Conservation (phyloP, 2,113 vertebrate species). For the Nycticebus coucang region DNA sequence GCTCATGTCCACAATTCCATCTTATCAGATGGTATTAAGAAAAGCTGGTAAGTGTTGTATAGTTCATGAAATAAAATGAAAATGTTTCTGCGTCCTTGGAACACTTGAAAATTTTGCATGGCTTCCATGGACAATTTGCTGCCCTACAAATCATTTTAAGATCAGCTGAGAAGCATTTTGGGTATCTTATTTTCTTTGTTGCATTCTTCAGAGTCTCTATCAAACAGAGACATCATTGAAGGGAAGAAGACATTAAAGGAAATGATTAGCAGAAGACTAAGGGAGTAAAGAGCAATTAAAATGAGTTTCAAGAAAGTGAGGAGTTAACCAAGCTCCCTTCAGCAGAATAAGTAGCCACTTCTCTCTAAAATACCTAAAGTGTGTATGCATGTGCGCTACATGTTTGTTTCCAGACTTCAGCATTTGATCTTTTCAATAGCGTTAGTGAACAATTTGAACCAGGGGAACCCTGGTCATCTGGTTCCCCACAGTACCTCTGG, state of each 20-base stretch:
- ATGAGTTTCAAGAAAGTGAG: constrained; percentile 39
- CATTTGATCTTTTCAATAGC: constrained; percentile 14
- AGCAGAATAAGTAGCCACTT: background rate
- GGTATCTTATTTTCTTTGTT: constrained; percentile 40
- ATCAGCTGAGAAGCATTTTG: constrained; percentile 4
- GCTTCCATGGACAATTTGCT: background rate
- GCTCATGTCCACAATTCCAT: background rate
- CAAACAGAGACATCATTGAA: constrained; percentile 52
- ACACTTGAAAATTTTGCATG: background rate
- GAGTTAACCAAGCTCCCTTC: background rate
- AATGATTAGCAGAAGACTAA: constrained; percentile 29
- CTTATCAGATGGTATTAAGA: background rate
- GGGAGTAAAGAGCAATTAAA: constrained; percentile 8
- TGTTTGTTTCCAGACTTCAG: background rate
- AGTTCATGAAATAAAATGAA: background rate
- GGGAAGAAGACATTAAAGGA: constrained; percentile 26
- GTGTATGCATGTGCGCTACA: background rate
- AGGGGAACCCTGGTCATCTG: background rate
- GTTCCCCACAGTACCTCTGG: background rate
- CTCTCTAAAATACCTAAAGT: background rate
- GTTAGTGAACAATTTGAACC: constrained; percentile 15
- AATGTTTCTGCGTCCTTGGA: background rate
- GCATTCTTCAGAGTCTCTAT: background rate
- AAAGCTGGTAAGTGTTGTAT: background rate
- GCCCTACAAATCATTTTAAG: background rate